phyloP scores from a whole-genome alignment of 2,888 invertebrate species.

The Nomada goodeniana region DNA sequence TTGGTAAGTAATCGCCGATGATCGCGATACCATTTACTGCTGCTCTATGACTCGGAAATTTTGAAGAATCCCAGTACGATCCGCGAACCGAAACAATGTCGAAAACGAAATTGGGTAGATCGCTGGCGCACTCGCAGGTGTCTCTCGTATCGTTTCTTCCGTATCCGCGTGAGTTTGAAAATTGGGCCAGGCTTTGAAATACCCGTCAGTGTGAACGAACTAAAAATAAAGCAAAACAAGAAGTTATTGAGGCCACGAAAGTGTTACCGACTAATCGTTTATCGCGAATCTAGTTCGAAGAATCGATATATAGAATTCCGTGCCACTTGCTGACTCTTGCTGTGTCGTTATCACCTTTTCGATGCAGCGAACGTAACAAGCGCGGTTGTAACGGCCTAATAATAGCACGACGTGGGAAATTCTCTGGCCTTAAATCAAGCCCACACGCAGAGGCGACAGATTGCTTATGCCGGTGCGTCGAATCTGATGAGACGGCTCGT shows the following conservation, averaged over 20 bases:
- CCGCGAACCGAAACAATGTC: background rate
- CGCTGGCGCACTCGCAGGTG: conserved; percentile 19
- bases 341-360: conserved; percentile 46
- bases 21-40: background rate
- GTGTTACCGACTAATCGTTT: background rate
- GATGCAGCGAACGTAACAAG: conserved; percentile 42
- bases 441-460: conserved; percentile 45
- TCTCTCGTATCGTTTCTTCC: background rate
- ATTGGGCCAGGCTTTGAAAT: background rate
- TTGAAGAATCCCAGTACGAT: background rate
- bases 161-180: background rate
- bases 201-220: too few species aligned
- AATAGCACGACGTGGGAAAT: conserved; percentile 60
- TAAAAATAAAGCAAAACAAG: too few species aligned
- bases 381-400: conserved; percentile 49
- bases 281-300: conserved; percentile 29
- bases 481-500: conserved; percentile 20
- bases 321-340: conserved; percentile 47
- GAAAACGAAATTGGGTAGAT: conserved; percentile 20
- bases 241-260: too few species aligned
- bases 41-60: background rate
- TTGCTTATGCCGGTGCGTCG: background rate
- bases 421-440: conserved; percentile 64
- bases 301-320: conserved; percentile 54
- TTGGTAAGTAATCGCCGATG: background rate